Evolutionary conservation across 2,113 vertebrate species (phyloP).

Genomic region (Leucosticte australis): DNA sequence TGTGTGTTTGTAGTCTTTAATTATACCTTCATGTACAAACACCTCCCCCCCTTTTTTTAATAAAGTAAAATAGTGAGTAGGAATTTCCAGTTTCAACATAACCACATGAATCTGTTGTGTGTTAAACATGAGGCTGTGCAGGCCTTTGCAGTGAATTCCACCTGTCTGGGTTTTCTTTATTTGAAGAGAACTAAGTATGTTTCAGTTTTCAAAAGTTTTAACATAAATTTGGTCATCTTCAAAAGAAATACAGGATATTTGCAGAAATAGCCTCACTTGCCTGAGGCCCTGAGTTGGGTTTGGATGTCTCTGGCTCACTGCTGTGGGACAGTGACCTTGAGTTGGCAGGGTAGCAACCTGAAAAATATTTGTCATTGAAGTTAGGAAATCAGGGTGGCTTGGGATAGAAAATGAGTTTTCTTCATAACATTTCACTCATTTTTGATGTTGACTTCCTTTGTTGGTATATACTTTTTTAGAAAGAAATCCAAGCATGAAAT

Average conservation of each 20-base stretch:
- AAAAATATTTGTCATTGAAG: neutral
- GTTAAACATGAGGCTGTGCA: neutral
- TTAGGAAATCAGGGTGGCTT: neutral
- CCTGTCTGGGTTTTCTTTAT: neutral
- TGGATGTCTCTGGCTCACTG: neutral
- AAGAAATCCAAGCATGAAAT: neutral
- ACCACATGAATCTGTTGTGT: neutral
- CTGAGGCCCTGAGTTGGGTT: neutral
- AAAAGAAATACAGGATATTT: neutral
- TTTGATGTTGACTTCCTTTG: neutral
- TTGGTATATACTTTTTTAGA: neutral
- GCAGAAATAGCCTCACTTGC: neutral
- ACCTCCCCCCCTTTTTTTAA: fast-evolving
- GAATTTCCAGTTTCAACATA: neutral
- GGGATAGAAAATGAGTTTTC: neutral
- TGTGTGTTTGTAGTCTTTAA: neutral
- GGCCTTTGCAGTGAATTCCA: neutral
- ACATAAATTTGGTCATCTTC: neutral
- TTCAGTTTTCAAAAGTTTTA: neutral
- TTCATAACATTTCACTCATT: neutral
- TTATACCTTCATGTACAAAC: neutral
- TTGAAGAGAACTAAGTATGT: neutral
- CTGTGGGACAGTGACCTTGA: neutral
- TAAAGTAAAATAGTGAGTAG: neutral
- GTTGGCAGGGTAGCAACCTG: neutral